phyloP scores from a whole-genome alignment of 2,113 vertebrate genomes.

The Notarius quadriscutis region DNA sequence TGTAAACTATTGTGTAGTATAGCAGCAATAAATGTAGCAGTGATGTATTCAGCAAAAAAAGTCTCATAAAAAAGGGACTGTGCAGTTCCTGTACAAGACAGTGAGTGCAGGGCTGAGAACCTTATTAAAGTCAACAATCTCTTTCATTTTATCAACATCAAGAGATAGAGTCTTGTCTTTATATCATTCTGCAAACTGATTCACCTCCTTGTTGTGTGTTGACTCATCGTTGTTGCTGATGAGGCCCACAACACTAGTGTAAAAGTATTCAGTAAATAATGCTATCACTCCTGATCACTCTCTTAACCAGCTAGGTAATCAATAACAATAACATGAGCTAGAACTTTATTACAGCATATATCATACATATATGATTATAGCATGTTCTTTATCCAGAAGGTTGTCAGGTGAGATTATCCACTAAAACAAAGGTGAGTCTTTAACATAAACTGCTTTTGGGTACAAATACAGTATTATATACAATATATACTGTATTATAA shows the following conservation, averaged over 20 bases:
- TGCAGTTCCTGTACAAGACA: neutral
- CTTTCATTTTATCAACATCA: neutral
- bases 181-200: neutral
- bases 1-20: neutral
- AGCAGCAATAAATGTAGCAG: neutral
- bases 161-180: neutral
- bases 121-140: neutral
- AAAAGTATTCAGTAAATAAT: neutral
- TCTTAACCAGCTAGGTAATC: neutral
- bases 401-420: no score
- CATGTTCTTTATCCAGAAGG: no score
- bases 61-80: neutral
- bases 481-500: no score
- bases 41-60: neutral
- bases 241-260: neutral
- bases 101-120: no score
- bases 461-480: no score
- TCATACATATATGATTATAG: no score
- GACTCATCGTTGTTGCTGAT: neutral
- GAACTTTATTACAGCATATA: neutral
- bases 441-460: no score
- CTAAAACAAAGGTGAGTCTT: no score
- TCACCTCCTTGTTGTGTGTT: neutral
- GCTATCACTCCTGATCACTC: neutral
- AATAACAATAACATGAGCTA: neutral